phyloP scores from a whole-genome alignment of 2,888 invertebrate species.

The Oxystoma pomonae region DNA sequence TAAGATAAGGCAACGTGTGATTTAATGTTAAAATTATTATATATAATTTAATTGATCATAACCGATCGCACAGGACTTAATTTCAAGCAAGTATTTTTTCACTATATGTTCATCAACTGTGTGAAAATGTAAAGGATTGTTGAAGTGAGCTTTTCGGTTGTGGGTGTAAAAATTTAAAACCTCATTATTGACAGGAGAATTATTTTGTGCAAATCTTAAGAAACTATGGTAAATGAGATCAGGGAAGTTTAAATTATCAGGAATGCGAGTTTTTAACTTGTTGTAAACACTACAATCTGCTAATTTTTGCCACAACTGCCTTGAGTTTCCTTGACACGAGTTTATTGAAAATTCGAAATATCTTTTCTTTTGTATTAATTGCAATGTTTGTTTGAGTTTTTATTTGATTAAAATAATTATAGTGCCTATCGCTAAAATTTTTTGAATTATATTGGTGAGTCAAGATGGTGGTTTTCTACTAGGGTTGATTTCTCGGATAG shows the following conservation, averaged over 20 bases:
- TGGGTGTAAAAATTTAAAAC: neutral
- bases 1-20: neutral
- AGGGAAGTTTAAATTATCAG: too few relatives aligned
- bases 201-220: too few relatives aligned
- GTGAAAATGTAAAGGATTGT: neutral
- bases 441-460: neutral
- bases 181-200: neutral
- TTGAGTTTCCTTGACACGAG: too few relatives aligned
- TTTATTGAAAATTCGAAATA: too few relatives aligned
- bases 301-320: too few relatives aligned
- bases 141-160: neutral
- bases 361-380: too few relatives aligned
- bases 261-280: too few relatives aligned
- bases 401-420: neutral
- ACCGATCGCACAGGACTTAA: constrained; percentile 2
- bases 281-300: too few relatives aligned
- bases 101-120: neutral
- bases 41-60: neutral
- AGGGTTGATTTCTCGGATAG: neutral
- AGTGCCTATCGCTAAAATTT: too few relatives aligned
- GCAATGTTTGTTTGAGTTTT: neutral
- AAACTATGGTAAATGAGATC: too few relatives aligned
- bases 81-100: constrained; percentile 4
- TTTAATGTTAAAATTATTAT: neutral
- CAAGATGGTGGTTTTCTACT: neutral